These are phyloP conservation scores for Disparrhopalites patrizii DNA, from an alignment of 2,888 invertebrate genomes.

Conservation along the genomic window DNA sequence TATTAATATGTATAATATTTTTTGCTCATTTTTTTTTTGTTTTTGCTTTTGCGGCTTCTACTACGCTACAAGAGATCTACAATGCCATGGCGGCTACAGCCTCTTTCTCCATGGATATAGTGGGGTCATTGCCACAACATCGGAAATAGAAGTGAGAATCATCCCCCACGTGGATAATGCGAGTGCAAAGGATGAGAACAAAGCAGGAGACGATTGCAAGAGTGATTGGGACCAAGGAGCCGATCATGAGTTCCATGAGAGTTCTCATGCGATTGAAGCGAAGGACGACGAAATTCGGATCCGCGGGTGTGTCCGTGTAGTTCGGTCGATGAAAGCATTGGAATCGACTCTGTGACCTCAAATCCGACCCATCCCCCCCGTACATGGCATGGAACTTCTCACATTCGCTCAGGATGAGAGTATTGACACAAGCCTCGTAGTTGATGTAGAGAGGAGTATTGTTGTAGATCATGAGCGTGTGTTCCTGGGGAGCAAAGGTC, in stretches of 20 bases:
- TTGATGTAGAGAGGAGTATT: constrained; percentile 82
- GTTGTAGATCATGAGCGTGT: constrained; percentile 76
- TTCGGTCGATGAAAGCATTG: constrained; percentile 74
- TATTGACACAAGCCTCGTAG: constrained; percentile 83
- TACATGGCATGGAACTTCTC: constrained; percentile 77
- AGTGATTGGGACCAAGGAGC: constrained; percentile 72
- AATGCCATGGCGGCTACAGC: constrained; percentile 48
- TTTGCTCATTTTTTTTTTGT: too few species aligned
- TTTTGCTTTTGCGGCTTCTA: too few species aligned
- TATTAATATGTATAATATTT: too few species aligned
- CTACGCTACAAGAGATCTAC: too few species aligned
- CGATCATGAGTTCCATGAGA: constrained; percentile 68
- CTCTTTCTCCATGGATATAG: constrained; percentile 42
- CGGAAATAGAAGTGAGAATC: constrained; percentile 90
- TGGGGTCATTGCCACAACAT: constrained; percentile 56
- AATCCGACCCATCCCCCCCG: constrained; percentile 83
- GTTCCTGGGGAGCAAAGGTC: constrained; percentile 73
- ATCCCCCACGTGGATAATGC: constrained; percentile 80
- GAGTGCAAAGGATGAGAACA: constrained; percentile 76
- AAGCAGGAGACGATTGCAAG: constrained; percentile 79
- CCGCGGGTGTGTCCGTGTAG: constrained; percentile 51
- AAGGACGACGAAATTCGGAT: constrained; percentile 69
- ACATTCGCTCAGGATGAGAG: constrained; percentile 74
- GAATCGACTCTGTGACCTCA: constrained; percentile 81
- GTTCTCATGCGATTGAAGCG: constrained; percentile 61